Conservation (phyloP, 2,113 vertebrate genomes). For the Gnathonemus echidnorhynchus region DNA sequence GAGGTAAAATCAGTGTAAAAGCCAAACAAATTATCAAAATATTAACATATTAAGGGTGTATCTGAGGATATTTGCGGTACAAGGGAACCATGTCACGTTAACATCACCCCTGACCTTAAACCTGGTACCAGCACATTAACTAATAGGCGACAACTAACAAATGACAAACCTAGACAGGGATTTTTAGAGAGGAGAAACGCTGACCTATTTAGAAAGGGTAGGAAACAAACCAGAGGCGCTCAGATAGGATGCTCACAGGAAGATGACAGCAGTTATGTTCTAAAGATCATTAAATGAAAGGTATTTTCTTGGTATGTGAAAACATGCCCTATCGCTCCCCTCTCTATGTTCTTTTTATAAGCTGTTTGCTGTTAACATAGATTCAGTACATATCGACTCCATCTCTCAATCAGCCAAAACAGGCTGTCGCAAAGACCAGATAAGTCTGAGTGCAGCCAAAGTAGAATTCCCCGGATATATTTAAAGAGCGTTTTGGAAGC, state of each 20-base stretch:
- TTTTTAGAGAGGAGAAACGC: neutral
- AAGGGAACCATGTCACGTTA: neutral
- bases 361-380: neutral
- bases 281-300: neutral
- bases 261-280: neutral
- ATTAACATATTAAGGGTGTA: neutral
- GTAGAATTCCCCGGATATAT: neutral
- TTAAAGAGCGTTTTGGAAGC: neutral
- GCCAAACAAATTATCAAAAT: neutral
- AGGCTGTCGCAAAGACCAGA: neutral
- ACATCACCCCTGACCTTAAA: neutral
- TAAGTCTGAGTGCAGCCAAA: neutral
- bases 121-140: neutral
- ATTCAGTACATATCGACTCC: neutral
- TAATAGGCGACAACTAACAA: neutral
- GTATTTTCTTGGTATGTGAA: neutral
- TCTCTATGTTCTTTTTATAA: neutral
- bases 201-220: neutral
- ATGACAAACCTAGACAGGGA: neutral
- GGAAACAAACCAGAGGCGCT: neutral
- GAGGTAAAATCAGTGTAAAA: neutral
- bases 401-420: slow-evolving; percentile 6
- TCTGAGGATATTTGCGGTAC: neutral
- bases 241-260: neutral
- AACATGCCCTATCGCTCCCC: neutral